Conservation (phyloP, 2,888 invertebrate genomes). For the Carterocephalus palaemon region DNA sequence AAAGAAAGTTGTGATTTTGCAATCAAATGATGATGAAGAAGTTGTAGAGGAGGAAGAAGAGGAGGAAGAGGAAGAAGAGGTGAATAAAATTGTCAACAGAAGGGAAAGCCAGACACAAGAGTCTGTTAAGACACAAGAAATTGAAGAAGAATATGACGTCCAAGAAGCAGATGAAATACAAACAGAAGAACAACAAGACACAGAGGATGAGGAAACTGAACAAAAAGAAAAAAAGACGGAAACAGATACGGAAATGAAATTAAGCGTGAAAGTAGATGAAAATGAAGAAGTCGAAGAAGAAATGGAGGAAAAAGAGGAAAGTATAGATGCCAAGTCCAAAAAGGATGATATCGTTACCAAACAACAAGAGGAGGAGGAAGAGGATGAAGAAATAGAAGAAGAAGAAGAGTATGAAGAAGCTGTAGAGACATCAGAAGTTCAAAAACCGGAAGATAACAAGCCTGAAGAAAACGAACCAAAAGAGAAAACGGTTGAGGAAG, state of each 20-base stretch:
- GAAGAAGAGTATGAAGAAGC: slow-evolving; percentile 35
- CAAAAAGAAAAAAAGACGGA: slow-evolving; percentile 21
- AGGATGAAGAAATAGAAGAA: slow-evolving; percentile 31
- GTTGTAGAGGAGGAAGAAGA: slow-evolving; percentile 42
- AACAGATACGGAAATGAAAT: slow-evolving; percentile 17
- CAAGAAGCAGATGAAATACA: slow-evolving; percentile 35
- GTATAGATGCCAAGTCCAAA: slow-evolving; percentile 24
- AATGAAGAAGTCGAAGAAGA: slow-evolving; percentile 30
- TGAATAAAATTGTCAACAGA: slow-evolving; percentile 27
- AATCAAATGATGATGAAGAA: slow-evolving; percentile 47
- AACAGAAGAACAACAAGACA: slow-evolving; percentile 35
- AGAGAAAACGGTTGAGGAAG: slow-evolving; percentile 27
- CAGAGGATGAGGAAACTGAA: slow-evolving; percentile 30
- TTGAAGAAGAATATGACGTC: slow-evolving; percentile 34
- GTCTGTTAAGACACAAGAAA: slow-evolving; percentile 26
- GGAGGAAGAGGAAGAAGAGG: slow-evolving; percentile 38
- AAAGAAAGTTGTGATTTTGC: slow-evolving; percentile 57
- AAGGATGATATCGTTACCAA: slow-evolving; percentile 26
- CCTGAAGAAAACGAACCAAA: slow-evolving; percentile 33
- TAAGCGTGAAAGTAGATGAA: slow-evolving; percentile 29
- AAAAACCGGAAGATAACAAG: slow-evolving; percentile 30
- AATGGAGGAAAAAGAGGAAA: slow-evolving; percentile 27
- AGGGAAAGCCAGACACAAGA: slow-evolving; percentile 24
- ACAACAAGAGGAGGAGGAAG: slow-evolving; percentile 32
- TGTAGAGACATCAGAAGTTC: slow-evolving; percentile 33